Evolutionary conservation across 2,888 invertebrate genomes (phyloP), one percentile per base, ranked within the genome.

Genomic region (Cloeon dipterum): DNA sequence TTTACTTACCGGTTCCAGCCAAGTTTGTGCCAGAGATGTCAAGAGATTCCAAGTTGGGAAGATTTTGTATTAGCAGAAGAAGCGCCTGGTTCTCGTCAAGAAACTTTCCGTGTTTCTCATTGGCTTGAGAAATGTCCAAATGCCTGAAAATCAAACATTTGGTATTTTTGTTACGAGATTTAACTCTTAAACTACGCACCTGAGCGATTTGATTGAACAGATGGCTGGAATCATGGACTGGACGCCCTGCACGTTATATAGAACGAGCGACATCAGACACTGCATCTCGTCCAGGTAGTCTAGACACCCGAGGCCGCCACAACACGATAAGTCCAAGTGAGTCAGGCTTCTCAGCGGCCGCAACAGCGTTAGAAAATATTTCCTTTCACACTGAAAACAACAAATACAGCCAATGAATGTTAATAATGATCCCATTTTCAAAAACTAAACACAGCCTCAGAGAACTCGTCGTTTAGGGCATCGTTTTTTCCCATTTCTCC

Each of bases 11-110:
- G 37, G 72, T 70, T 11, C 91, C 88, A 26, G 91, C 88, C 43
- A 96, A 62, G 62, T 96, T 93, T 14, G 94, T 94, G 11, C 91
- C 91, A 3, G 93, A 89, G 51, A 96, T 88, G 58, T 96, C 94
- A 46, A 96, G 59, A 18, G 82, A 82, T 29, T 69, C 68, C 40
- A 96, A 59, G 36, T 69, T 55, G 0, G 79, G 77, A 47, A 96
- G 62, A 50, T 63, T 70, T 36, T 65, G 63, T 10, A 91, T 71
- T 25, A 96, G 59, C 45, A 65, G 63, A 17, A 69, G 61, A 26
- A 96, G 58, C 20, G 73, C 61, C 42, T 68, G 63, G 57, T 78
- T 81, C 3, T 85, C 81, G 46, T 74, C 68, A 23, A 66, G 62
- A 53, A 75, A 91, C 42, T 66, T 69, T 4, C 81, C 79, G 44